Conservation (phyloP, 2,113 vertebrate genomes). For the Mixornis gularis region DNA sequence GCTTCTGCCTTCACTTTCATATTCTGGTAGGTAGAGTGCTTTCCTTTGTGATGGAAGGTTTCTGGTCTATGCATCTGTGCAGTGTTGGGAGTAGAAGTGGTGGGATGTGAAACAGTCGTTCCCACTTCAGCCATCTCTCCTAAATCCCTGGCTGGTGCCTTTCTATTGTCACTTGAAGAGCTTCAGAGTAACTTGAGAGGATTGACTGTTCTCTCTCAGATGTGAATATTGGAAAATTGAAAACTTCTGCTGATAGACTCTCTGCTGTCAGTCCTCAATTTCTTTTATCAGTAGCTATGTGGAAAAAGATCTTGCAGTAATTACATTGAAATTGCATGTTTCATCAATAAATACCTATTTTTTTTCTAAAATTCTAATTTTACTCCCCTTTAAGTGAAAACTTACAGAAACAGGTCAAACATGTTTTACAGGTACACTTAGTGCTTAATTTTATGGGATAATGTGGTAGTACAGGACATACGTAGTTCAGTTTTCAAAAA, state of each 20-base stretch:
- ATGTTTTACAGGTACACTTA: background rate
- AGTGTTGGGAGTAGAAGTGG: background rate
- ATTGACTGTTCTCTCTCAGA: background rate
- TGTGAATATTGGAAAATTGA: background rate
- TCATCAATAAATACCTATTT: background rate
- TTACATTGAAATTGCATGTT: background rate
- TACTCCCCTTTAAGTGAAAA: background rate
- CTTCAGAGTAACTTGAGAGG: constrained; percentile 4
- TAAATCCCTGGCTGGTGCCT: background rate
- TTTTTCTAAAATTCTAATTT: background rate
- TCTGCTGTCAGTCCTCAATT: background rate
- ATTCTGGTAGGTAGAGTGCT: background rate
- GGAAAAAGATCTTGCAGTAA: background rate
- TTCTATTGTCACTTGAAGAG: constrained; percentile 1
- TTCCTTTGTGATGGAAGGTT: background rate
- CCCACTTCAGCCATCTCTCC: background rate
- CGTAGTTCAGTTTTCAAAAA: background rate
- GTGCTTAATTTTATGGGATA: background rate
- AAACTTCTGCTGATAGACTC: background rate
- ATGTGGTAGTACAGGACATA: background rate
- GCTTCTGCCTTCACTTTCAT: background rate
- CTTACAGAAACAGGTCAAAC: background rate
- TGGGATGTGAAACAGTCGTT: background rate
- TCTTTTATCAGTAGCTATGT: background rate
- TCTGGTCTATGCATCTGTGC: background rate